phyloP scores from a whole-genome alignment of 2,797 vertebrate species.

The Sebastes melanostomus region DNA sequence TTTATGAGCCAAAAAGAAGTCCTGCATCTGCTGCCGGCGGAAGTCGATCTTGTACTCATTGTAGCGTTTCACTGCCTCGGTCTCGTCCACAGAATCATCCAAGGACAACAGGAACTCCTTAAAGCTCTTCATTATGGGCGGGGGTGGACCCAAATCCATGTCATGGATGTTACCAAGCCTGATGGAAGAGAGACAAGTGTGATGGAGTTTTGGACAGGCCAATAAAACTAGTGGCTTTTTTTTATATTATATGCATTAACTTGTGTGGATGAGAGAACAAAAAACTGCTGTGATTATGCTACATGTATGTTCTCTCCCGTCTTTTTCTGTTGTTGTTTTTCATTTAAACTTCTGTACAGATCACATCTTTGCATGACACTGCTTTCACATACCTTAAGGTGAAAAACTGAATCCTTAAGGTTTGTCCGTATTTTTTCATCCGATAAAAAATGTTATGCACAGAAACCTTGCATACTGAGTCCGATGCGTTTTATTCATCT shows the following conservation, averaged over 20 bases:
- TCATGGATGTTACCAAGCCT: constrained; percentile 94
- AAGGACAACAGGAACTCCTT: constrained; percentile 93
- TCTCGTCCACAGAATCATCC: constrained; percentile 95
- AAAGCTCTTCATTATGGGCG: constrained; percentile 93
- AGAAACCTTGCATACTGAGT: too few species aligned
- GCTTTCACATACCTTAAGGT: background rate
- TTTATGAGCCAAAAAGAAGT: constrained; percentile 96
- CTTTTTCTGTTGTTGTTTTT: background rate
- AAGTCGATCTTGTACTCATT: constrained; percentile 97
- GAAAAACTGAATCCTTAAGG: background rate
- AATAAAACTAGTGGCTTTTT: background rate
- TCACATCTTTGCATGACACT: background rate
- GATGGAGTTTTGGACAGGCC: background rate
- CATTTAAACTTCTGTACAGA: background rate
- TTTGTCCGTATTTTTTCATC: too few species aligned
- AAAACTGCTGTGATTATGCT: background rate
- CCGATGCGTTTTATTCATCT: too few species aligned
- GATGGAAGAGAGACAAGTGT: background rate
- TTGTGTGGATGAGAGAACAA: background rate
- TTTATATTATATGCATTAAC: background rate
- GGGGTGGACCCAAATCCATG: constrained; percentile 89
- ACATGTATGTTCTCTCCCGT: background rate
- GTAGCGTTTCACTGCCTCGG: constrained; percentile 93
- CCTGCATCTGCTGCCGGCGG: constrained; percentile 95
- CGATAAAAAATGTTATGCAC: too few species aligned